Evolutionary conservation across 1,140 invertebrate genomes (phyloP).

Genomic region (Drosophila kepulauana): DNA sequence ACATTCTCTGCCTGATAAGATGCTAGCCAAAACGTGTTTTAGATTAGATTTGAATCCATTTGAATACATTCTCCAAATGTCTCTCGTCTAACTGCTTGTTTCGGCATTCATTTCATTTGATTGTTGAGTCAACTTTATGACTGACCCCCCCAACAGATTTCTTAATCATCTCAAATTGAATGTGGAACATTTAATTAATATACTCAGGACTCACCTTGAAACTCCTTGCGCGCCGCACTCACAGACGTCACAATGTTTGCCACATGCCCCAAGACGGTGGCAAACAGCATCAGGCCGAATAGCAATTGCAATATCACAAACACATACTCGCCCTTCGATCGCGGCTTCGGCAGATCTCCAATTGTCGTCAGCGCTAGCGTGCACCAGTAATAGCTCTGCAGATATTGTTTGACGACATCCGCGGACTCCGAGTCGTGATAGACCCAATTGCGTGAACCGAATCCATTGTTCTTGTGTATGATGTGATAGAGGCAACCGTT

Average conservation of each 20-base stretch:
- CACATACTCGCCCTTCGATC: conserved; percentile 95
- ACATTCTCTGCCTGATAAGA: conserved; percentile 34
- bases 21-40: conserved; percentile 8
- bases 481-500: conserved; percentile 99
- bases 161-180: too few species aligned
- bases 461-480: conserved; percentile 97
- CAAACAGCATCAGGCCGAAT: conserved; percentile 95
- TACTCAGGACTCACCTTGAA: conserved; percentile 91
- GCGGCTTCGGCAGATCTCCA: conserved; percentile 91
- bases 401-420: conserved; percentile 96
- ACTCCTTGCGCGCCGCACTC: conserved; percentile 96
- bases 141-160: too few species aligned
- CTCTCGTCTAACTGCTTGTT: not conserved
- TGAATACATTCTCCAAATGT: conserved; percentile 10
- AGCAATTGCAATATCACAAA: conserved; percentile 96
- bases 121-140: not conserved
- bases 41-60: conserved; percentile 13
- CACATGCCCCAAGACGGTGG: conserved; percentile 96
- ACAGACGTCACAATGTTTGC: conserved; percentile 98
- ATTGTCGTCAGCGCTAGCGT: conserved; percentile 97
- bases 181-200: not conserved
- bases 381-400: conserved; percentile 99
- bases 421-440: conserved; percentile 92
- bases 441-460: conserved; percentile 96
- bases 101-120: not conserved